Evolutionary conservation across 2,113 vertebrate species (phyloP).

Genomic region (Pomatostomus ruficeps): DNA sequence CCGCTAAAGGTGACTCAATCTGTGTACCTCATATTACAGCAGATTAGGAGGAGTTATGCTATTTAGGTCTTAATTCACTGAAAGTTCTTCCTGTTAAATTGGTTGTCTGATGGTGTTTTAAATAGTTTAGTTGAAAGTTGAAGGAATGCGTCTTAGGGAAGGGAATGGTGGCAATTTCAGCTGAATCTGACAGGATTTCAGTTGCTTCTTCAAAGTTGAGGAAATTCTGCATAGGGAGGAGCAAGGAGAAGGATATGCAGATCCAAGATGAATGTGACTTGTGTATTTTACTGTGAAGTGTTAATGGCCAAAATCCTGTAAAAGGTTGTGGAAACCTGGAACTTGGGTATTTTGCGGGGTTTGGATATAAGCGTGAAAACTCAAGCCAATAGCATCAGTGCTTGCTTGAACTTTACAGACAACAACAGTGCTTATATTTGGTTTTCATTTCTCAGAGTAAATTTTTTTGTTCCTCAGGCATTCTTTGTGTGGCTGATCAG

Average conservation of each 20-base stretch:
- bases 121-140: not conserved
- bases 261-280: not conserved
- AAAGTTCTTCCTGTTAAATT: not conserved
- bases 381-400: not conserved
- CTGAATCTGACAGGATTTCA: not conserved
- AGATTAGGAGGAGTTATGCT: not conserved
- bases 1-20: not conserved
- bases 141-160: not conserved
- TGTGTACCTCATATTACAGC: not conserved
- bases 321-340: not conserved
- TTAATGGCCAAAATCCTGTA: not conserved
- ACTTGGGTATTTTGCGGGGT: fast-evolving
- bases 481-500: conserved; percentile 80
- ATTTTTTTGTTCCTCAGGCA: conserved; percentile 52
- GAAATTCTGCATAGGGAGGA: not conserved
- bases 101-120: not conserved
- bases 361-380: not conserved
- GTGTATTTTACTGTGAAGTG: not conserved
- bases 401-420: not conserved
- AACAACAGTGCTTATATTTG: fast-evolving
- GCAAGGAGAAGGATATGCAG: not conserved
- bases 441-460: not conserved
- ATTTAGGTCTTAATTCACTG: not conserved
- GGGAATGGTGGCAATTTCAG: not conserved
- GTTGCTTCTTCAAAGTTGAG: not conserved